phyloP scores from a whole-genome alignment of 2,113 vertebrate genomes.

The Eudyptes chrysolophus region DNA sequence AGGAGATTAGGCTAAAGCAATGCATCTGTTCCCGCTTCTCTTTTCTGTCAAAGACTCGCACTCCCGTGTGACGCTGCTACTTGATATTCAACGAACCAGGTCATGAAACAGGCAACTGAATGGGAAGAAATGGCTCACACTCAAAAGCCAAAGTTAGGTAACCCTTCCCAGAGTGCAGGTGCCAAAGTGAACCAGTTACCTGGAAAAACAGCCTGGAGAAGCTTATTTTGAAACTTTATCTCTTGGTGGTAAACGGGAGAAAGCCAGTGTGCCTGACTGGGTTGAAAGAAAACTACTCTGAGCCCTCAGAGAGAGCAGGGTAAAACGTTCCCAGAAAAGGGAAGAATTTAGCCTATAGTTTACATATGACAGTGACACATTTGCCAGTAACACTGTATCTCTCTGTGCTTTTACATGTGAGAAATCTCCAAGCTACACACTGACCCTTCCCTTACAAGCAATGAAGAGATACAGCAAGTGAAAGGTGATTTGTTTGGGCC shows the following conservation, averaged over 20 bases:
- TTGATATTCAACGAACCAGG: neutral
- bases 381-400: neutral
- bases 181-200: neutral
- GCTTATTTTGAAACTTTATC: neutral
- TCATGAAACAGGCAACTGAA: neutral
- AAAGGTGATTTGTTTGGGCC: neutral
- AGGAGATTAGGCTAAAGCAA: neutral
- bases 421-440: neutral
- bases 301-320: neutral
- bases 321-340: neutral
- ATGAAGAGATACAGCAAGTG: neutral
- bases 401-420: neutral
- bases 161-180: neutral
- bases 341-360: neutral
- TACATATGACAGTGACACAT: rapidly evolving
- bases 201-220: neutral
- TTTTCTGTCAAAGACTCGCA: rapidly evolving
- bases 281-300: neutral
- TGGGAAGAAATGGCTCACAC: neutral
- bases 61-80: neutral
- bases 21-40: neutral
- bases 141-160: neutral
- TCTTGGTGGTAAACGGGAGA: neutral
- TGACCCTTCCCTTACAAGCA: neutral
- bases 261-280: neutral